These are phyloP conservation scores for Myxocyprinus asiaticus DNA, from an alignment of 2,113 vertebrate genomes.

Conservation along the genomic window DNA sequence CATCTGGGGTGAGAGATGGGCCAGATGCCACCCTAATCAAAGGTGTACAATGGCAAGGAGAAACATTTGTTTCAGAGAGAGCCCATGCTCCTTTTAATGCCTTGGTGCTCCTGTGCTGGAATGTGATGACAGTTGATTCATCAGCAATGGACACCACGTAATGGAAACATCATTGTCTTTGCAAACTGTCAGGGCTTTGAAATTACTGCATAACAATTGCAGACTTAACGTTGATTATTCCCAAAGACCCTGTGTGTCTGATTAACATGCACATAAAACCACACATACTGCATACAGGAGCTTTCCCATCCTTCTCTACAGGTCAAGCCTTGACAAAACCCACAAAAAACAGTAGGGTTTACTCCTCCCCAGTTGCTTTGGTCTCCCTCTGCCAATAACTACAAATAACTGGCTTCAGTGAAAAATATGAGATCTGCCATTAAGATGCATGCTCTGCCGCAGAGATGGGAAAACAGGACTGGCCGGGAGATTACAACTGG, in stretches of 20 bases:
- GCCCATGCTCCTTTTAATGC: no score
- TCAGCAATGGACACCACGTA: no score
- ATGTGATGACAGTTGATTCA: background rate
- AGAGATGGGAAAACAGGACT: background rate
- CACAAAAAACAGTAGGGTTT: background rate
- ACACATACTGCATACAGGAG: background rate
- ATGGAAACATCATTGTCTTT: no score
- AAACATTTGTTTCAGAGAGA: background rate
- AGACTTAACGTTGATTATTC: no score
- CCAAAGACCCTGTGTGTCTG: no score
- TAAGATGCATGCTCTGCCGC: slow-evolving; percentile 28
- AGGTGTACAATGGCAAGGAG: background rate
- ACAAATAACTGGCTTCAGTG: slow-evolving; percentile 33
- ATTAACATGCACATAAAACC: no score
- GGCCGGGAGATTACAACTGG: slow-evolving; percentile 25
- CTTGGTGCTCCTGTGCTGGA: background rate
- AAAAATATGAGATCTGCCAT: slow-evolving; percentile 44
- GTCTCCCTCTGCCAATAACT: slow-evolving; percentile 1
- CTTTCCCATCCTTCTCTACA: background rate
- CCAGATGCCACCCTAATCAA: background rate
- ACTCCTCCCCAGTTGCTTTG: slow-evolving; percentile 9
- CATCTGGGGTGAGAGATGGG: background rate
- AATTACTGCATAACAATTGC: no score
- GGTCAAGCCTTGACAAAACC: slow-evolving; percentile 14
- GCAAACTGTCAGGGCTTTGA: no score